These are phyloP conservation scores for Cyphomyrus plagiostoma DNA, from an alignment of 2,113 vertebrate species.

Conservation along the genomic window DNA sequence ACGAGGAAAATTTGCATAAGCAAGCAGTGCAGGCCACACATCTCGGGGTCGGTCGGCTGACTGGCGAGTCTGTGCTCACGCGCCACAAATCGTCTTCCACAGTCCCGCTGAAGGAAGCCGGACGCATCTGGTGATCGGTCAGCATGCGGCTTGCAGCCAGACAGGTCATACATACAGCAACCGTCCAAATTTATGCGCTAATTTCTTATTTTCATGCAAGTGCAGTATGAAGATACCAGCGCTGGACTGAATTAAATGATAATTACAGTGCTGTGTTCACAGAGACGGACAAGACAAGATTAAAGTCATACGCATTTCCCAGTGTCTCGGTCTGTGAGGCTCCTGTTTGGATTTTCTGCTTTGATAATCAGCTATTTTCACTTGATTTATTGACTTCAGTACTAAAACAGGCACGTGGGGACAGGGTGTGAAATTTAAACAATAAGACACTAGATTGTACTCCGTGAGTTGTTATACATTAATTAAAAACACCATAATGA, in stretches of 20 bases:
- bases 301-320: not conserved
- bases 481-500: not conserved
- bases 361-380: not conserved
- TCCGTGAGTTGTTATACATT: not conserved
- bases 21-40: not conserved
- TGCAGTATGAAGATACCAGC: not conserved
- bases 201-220: not conserved
- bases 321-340: not conserved
- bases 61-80: not conserved
- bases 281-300: not conserved
- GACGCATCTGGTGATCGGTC: not conserved
- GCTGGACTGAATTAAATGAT: not conserved
- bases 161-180: not conserved
- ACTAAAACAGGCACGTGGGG: not conserved
- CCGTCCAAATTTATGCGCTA: not conserved
- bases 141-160: not conserved
- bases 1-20: not conserved
- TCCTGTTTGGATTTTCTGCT: not conserved
- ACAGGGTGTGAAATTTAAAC: not conserved
- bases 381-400: not conserved
- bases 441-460: not conserved
- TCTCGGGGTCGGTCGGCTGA: not conserved
- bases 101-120: not conserved
- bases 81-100: not conserved
- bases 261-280: not conserved